Base-by-base conservation (phyloP, 2,888 invertebrate species). In the Magallana nippona region DNA sequence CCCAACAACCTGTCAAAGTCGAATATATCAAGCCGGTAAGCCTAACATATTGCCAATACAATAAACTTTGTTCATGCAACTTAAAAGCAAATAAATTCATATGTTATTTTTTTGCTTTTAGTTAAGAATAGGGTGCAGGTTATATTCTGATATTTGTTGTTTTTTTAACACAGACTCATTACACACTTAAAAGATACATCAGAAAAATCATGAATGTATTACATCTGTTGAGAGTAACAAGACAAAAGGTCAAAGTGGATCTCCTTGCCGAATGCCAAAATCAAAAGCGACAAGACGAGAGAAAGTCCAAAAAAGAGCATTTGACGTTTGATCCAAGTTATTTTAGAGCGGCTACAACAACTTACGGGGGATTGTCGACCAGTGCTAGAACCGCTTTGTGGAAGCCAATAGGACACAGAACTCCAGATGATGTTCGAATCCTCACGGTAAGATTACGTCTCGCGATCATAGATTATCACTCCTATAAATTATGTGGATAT, bases 251-350 rank as follows among this genome's bases (percentile, higher is more conserved):
- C 15, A 63, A 83, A 77, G 57, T 44, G 10, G 80, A 83, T 57
- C 55, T 83, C 56, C 78, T 56, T 44, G 77, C 77, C 56, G 83
- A 83, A 57, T 56, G 80, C 17, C 63, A 55, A 32, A 27, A 55
- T 19, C 62, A 79, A 27, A 83, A 79, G 79, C 22, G 55, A n/a
- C 15, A 15, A 27, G 71, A 71, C 32, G 15, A 71, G 71, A 71
- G 71, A 71, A 78, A 78, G 57, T 56, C 82, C 1, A 32, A 55
- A 19, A 81, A 71, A 27, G 80, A 15, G n/a, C 63, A 71, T n/a
- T 56, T 91, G 55, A 80, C 87, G 17, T 91, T 91, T 87, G 90
- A 91, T 81, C 86, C 85, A 3, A 82, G 79, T 11, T 81, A 85
- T 62, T 91, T 86, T 86, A 89, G 87, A 82, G 85, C 87, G 0